A percentile compares a stretch with the other conserved stretches of the same genome.
Conservation (phyloP, 2,797 vertebrate species). For the Amphiprion clarkii region DNA sequence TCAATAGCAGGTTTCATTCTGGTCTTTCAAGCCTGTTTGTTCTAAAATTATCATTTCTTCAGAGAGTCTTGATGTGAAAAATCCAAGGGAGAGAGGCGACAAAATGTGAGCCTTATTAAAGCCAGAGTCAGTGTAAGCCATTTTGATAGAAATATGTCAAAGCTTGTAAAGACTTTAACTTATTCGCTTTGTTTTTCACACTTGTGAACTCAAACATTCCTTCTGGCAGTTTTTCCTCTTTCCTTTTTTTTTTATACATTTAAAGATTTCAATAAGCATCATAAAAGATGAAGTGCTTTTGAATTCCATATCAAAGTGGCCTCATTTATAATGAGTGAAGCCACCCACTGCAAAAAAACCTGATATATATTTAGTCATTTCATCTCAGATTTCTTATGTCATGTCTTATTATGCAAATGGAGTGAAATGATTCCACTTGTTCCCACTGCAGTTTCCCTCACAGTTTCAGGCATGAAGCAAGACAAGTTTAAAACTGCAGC, state of each 20-base stretch:
- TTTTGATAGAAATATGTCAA: slow-evolving; percentile 24
- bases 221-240: neutral
- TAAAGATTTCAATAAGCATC: slow-evolving; percentile 21
- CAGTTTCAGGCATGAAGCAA: neutral
- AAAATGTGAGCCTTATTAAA: neutral
- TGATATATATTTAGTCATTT: neutral
- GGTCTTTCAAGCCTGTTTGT: slow-evolving; percentile 29
- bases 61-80: slow-evolving; percentile 10
- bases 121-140: slow-evolving; percentile 28
- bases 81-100: neutral
- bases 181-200: slow-evolving; percentile 27
- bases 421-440: neutral
- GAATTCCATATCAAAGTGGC: slow-evolving; percentile 18
- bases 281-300: slow-evolving; percentile 3
- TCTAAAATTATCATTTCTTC: slow-evolving; percentile 4
- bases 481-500: neutral
- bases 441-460: neutral
- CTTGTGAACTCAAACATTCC: slow-evolving; percentile 25
- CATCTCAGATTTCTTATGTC: slow-evolving; percentile 8
- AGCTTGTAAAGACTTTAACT: slow-evolving; percentile 31
- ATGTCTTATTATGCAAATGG: slow-evolving; percentile 16
- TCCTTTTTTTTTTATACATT: neutral
- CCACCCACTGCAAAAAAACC: slow-evolving; percentile 16
- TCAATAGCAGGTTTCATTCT: slow-evolving; percentile 31
- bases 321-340: slow-evolving; percentile 20